Conservation (phyloP, 2,113 vertebrate species). For the Leucoraja erinaceus region DNA sequence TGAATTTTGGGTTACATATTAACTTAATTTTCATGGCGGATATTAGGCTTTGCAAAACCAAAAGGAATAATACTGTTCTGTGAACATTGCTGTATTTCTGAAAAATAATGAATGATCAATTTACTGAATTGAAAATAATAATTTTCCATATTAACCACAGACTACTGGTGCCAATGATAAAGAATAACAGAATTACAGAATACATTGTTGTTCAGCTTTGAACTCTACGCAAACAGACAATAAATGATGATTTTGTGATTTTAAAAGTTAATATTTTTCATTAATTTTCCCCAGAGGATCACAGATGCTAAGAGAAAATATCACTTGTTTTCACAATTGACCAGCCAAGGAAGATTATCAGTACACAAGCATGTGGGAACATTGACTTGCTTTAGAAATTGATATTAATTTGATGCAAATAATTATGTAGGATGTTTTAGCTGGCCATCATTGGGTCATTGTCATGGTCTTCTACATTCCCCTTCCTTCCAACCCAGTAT, state of each 20-base stretch:
- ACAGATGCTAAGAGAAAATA: not conserved
- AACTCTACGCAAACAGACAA: not conserved
- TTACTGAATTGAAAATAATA: not conserved
- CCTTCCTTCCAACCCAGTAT: not conserved
- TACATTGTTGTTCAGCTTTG: not conserved
- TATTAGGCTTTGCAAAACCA: not conserved
- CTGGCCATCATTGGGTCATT: not conserved
- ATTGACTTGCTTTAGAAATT: not conserved
- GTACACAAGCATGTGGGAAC: not conserved
- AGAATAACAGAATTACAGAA: not conserved
- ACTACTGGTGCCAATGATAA: not conserved
- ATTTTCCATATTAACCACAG: not conserved
- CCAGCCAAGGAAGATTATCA: not conserved
- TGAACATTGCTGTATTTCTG: not conserved
- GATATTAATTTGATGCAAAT: not conserved
- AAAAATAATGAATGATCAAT: not conserved
- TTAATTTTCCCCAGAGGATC: not conserved
- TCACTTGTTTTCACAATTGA: not conserved
- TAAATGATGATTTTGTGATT: not conserved
- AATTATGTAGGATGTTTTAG: not conserved
- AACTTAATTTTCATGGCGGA: not conserved
- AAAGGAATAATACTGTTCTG: not conserved
- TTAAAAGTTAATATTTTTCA: not conserved
- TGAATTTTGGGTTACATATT: not conserved
- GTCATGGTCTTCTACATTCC: not conserved